These are phyloP conservation scores for Lycodopsis pacificus DNA, from an alignment of 2,797 vertebrate species.

Conservation along the genomic window DNA sequence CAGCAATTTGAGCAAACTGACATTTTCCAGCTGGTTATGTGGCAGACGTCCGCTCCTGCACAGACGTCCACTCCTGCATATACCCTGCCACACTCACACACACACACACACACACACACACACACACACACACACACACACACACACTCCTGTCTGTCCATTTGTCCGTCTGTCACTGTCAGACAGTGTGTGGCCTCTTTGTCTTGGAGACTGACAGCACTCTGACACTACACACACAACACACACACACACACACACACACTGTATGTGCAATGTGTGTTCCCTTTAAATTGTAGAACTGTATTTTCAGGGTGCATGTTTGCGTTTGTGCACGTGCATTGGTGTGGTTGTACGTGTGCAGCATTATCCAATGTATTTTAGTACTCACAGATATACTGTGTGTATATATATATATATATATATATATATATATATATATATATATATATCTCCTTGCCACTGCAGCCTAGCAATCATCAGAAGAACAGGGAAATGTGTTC, in stretches of 20 bases:
- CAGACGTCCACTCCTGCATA: neutral
- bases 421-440: conserved; percentile 3
- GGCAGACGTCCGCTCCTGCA: conserved; percentile 62
- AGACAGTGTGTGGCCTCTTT: conserved; percentile 57
- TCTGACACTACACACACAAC: conserved; percentile 27
- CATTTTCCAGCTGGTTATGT: conserved; percentile 76
- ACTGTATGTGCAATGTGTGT: conserved; percentile 3
- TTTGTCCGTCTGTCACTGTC: conserved; percentile 72
- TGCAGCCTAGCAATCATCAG: conserved; percentile 68
- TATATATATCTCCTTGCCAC: conserved; percentile 28
- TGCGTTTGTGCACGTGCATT: neutral
- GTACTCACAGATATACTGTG: neutral
- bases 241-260: conserved; percentile 21
- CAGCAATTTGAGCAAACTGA: conserved; percentile 72
- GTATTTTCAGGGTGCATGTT: neutral
- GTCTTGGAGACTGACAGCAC: conserved; percentile 59
- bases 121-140: conserved; percentile 23
- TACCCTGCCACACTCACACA: neutral
- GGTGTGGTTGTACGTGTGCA: conserved; percentile 9
- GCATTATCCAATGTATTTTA: neutral
- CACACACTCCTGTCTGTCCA: conserved; percentile 39
- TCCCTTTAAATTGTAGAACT: conserved; percentile 3
- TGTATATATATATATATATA: neutral
- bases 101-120: conserved; percentile 11
- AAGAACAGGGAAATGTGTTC: conserved; percentile 59